phyloP scores from a whole-genome alignment of 2,797 vertebrate genomes.

The Rhabdomys pumilio region DNA sequence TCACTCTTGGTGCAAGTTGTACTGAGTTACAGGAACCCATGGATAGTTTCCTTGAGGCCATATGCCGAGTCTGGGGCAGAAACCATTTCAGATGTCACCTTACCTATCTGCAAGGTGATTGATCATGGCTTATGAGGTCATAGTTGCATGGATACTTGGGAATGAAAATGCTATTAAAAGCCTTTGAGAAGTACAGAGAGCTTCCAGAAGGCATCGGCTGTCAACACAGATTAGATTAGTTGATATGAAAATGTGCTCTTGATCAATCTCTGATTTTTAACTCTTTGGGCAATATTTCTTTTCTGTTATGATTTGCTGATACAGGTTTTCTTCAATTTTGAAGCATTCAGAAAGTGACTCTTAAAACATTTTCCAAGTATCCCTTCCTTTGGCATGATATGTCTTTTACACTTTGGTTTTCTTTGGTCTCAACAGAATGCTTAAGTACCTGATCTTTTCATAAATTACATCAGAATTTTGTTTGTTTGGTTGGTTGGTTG shows the following conservation, averaged over 20 bases:
- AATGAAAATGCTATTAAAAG: slow-evolving; percentile 20
- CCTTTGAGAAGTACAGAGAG: slow-evolving; percentile 9
- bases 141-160: background rate
- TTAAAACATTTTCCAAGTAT: slow-evolving; percentile 14
- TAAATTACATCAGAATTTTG: slow-evolving; percentile 26
- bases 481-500: background rate
- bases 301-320: background rate
- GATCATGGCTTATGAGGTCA: background rate
- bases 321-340: background rate
- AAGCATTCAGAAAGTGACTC: slow-evolving; percentile 43
- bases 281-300: background rate
- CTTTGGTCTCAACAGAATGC: slow-evolving; percentile 40
- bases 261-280: background rate
- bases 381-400: slow-evolving; percentile 41
- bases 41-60: background rate
- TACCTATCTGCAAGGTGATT: background rate
- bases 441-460: slow-evolving; percentile 62
- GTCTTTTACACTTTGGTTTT: slow-evolving; percentile 61
- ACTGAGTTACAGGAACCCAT: background rate
- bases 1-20: background rate
- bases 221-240: slow-evolving; percentile 1
- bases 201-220: background rate
- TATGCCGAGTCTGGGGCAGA: background rate
- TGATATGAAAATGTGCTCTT: slow-evolving; percentile 25
- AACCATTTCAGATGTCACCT: background rate